Base-by-base conservation (phyloP, 1,140 invertebrate species). In the Antheraea pernyi region DNA sequence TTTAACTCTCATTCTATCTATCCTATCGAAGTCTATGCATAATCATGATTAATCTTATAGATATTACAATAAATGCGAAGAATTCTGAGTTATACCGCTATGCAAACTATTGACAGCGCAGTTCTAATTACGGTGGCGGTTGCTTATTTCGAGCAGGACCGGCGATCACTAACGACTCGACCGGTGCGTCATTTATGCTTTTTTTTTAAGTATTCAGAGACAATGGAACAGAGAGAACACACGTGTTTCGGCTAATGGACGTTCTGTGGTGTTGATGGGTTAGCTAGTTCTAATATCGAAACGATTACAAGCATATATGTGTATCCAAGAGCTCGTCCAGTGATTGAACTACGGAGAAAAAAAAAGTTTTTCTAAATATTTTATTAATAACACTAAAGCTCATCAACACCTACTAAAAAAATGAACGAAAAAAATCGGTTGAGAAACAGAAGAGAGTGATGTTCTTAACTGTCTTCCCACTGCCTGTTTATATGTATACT, bases 121-220 rank as follows among this genome's bases (percentile, higher is more conserved):
- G 77, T 59, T 75, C 77, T 64, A 62, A 58, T 67, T 72, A 71
- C 46, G 73, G 19, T 64, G 65, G 74, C 42, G 65, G 64, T n/a
- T 22, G 42, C 71, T 73, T 77, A 76, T 72, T 75, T 77, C 59
- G 39, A 72, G 65, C 65, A 30, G 48, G 13, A 59, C 65, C 5
- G 48, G 16, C 65, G 48, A 59, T 19, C 62, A 60, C 80, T 82
- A 82, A 82, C 76, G 80, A 82, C 80, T 73, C 76, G 80, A 82
- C 80, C 73, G 70, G 68, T 80, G 76, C 71, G 80, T 82, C 78
- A 82, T 71, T 68, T 69, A 61, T 65, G 62, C 39, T 67, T 59
- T 73, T 66, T 78, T 74, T 75, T 68, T 62, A 65, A 30, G 53
- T 76, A 74, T 79, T 79, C 66, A 64, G 70, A 79, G 75, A 81